Conservation (phyloP, 2,888 invertebrate genomes). For the Calliphora vomitoria region DNA sequence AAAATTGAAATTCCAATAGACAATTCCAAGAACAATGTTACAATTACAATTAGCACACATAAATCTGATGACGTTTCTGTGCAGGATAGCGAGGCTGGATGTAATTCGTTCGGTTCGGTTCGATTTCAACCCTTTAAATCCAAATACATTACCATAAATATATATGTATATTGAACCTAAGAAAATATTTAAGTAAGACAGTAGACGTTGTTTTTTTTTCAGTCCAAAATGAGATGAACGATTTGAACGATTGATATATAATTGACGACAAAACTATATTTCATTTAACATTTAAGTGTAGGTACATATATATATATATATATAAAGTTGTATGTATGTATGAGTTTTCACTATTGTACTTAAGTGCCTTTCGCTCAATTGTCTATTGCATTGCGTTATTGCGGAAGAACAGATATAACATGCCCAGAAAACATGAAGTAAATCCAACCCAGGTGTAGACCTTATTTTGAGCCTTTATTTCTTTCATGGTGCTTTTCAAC, state of each 20-base stretch:
- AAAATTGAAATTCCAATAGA: background rate
- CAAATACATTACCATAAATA: constrained; percentile 65
- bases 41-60: constrained; percentile 23
- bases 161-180: constrained; percentile 17
- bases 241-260: constrained; percentile 49
- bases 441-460: constrained; percentile 94
- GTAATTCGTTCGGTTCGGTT: constrained; percentile 3
- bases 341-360: constrained; percentile 63
- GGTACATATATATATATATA: constrained; percentile 1
- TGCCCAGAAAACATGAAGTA: constrained; percentile 90
- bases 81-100: background rate
- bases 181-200: constrained; percentile 37
- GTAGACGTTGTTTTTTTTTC: background rate
- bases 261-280: constrained; percentile 64
- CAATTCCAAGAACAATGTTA: background rate
- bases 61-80: background rate
- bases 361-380: constrained; percentile 52
- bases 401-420: constrained; percentile 71
- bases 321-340: constrained; percentile 9
- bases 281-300: constrained; percentile 52
- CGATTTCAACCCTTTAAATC: constrained; percentile 39
- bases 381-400: constrained; percentile 69
- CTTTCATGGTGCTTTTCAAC: constrained; percentile 62
- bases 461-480: constrained; percentile 81
- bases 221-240: constrained; percentile 30